Evolutionary conservation across 2,113 vertebrate species (phyloP), one percentile per base, ranked within the genome.

Genomic region (Sigmodon hispidus): DNA sequence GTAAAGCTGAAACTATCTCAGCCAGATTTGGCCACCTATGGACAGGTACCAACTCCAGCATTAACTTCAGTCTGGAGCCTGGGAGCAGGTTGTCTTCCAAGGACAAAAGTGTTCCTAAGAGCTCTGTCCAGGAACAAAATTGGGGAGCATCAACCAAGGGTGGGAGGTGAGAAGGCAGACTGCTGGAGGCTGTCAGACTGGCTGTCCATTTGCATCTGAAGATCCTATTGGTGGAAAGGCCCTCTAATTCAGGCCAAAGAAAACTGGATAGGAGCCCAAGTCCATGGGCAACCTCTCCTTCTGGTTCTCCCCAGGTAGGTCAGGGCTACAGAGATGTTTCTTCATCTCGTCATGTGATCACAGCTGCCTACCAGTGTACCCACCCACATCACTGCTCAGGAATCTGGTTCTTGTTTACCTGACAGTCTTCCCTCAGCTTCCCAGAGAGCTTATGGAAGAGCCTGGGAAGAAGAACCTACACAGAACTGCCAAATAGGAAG

Each of bases 371-470:
- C 91, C 73, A 75, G 91, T 43, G 61, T 77, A 76, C 72, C 83
- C 0, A 0, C 86, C 79, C 1, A 2, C 45, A 8, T 97, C 96
- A 97, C 79, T 96, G 83, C 87, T 95, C 34, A 90, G 95, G 97
- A 97, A 96, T 97, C 96, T 81, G 65, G 93, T 76, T 96, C 91
- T 97, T 95, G 89, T 97, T 97, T 97, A 97, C 65, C 80, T 79
- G 67, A 80, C 89, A 45, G 81, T 85, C 70, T 81, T 97, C 73
- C 57, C 87, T 83, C 96, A 91, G 88, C 89, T 85, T 79, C 93
- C 91, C 55, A 17, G 73, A 76, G 88, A 83, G 61, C 50, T 36
- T 24, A 65, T 45, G 29, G 69, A 92, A 61, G 57, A 85, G 89
- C 76, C 95, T 48, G 80, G 84, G 76, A 48, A 84, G 91, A 77